Percentiles rank a stretch among this genome's conserved stretches.
phyloP scores from a whole-genome alignment of 2,797 vertebrate genomes.

The Dendrocincla fuliginosa region DNA sequence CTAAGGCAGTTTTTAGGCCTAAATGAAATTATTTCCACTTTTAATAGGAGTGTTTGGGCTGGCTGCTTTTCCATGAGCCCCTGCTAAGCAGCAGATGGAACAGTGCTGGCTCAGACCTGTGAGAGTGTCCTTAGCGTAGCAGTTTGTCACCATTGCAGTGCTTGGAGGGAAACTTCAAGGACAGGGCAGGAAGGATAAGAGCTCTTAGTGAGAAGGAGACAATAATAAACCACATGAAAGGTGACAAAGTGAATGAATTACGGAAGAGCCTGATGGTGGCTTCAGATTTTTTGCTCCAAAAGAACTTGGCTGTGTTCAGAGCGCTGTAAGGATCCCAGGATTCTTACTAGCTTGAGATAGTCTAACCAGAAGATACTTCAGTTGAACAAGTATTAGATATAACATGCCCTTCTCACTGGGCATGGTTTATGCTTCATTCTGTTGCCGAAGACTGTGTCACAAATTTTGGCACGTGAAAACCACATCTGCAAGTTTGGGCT shows the following conservation, averaged over 20 bases:
- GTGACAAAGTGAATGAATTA: background rate
- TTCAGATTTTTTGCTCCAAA: background rate
- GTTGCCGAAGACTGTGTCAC: background rate
- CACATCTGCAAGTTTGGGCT: background rate
- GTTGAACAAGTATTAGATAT: background rate
- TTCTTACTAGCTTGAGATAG: background rate
- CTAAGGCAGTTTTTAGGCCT: background rate
- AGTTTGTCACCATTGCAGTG: background rate
- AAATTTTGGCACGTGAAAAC: background rate
- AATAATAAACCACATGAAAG: background rate
- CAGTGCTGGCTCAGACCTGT: background rate
- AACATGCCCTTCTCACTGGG: background rate
- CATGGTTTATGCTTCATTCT: background rate
- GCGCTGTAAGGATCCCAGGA: background rate
- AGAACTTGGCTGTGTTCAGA: background rate
- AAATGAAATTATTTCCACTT: background rate
- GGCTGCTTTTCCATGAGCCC: background rate
- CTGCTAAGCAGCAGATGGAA: background rate
- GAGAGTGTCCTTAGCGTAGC: background rate
- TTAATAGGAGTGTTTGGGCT: background rate
- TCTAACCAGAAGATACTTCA: background rate
- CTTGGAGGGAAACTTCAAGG: background rate
- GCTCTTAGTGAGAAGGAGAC: background rate
- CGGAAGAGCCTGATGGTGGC: background rate
- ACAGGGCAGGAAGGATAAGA: background rate